A percentile compares a stretch with the other conserved stretches of the same genome.
Evolutionary conservation across 2,797 vertebrate species (phyloP).

Genomic region (Crypturellus tataupa): DNA sequence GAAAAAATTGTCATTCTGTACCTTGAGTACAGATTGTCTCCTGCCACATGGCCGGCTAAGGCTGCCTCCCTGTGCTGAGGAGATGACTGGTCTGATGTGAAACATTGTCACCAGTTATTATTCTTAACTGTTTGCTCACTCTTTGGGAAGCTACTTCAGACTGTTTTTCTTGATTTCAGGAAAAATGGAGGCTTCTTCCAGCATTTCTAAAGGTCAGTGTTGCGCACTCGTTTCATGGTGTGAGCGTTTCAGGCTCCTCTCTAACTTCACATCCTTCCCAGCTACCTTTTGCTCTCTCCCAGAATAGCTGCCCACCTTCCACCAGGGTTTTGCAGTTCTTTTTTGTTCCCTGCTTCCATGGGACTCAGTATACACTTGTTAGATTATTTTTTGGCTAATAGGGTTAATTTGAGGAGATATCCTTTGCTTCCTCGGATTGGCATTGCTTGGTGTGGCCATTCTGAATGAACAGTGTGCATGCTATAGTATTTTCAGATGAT

Average conservation of each 20-base stretch:
- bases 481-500: not conserved
- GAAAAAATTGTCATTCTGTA: fast-evolving
- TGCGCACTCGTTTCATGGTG: not conserved
- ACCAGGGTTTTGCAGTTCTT: not conserved
- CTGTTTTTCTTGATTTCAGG: slow-evolving; percentile 82
- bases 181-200: slow-evolving; percentile 98
- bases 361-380: not conserved
- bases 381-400: not conserved
- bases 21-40: not conserved
- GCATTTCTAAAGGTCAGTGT: slow-evolving; percentile 94
- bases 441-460: not conserved
- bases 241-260: not conserved
- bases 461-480: not conserved
- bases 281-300: not conserved
- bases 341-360: not conserved
- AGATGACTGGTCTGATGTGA: not conserved
- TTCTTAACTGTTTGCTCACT: not conserved
- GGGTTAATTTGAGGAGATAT: not conserved
- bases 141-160: not conserved
- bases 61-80: not conserved
- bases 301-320: not conserved
- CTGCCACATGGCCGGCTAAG: fast-evolving
- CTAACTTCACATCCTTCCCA: not conserved
- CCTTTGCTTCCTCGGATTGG: not conserved
- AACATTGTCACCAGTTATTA: not conserved